Evolutionary conservation across 2,797 vertebrate species (phyloP).

Genomic region (Acanthiza pusilla): DNA sequence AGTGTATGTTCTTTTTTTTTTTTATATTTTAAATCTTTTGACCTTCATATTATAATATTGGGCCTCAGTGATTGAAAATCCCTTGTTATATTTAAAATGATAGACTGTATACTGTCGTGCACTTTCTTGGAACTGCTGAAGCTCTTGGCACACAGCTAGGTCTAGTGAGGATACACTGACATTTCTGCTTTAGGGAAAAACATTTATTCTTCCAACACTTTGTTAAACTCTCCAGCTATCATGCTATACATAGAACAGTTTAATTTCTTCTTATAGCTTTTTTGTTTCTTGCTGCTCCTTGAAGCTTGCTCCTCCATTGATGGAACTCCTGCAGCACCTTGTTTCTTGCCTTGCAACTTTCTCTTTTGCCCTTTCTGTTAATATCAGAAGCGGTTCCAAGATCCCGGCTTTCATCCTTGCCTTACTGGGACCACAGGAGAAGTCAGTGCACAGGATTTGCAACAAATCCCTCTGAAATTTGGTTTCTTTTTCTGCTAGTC

Average conservation of each 20-base stretch:
- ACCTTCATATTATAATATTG: not conserved
- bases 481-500: conserved; percentile 6
- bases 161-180: conserved; percentile 39
- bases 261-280: conserved; percentile 1
- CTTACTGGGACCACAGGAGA: not conserved
- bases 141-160: conserved; percentile 11
- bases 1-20: too few relatives aligned
- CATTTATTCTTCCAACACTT: conserved; percentile 45
- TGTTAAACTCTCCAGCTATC: conserved; percentile 33
- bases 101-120: not conserved
- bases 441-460: not conserved
- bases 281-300: not conserved
- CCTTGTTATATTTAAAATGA: not conserved
- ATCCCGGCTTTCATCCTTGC: not conserved
- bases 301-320: not conserved
- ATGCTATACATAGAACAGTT: conserved; percentile 19
- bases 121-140: conserved; percentile 8
- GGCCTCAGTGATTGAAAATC: not conserved
- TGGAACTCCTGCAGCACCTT: not conserved
- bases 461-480: not conserved
- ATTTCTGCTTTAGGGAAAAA: conserved; percentile 58
- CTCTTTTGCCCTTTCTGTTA: not conserved
- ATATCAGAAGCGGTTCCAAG: not conserved
- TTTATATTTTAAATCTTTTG: not conserved
- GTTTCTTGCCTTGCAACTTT: not conserved